Evolutionary conservation across 2,113 vertebrate genomes (phyloP).

Genomic region (Platanista minor): DNA sequence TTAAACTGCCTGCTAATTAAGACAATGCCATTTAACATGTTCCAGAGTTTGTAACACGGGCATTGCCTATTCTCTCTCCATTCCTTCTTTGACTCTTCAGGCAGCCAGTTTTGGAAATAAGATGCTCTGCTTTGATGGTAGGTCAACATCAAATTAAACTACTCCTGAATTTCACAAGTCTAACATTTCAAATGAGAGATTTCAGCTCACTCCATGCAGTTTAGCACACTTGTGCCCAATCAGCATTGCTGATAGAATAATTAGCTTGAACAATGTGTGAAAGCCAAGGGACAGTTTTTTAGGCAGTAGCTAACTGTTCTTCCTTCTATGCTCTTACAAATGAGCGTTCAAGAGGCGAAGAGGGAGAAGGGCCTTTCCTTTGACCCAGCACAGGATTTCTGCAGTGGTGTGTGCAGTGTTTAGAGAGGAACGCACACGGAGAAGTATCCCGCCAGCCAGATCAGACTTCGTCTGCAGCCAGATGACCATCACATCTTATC

Average conservation of each 20-base stretch:
- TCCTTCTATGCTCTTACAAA: background rate
- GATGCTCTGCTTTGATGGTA: background rate
- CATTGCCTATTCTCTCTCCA: background rate
- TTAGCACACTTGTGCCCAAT: background rate
- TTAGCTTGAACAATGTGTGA: slow-evolving; percentile 18
- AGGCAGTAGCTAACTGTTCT: background rate
- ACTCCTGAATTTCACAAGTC: slow-evolving; percentile 46
- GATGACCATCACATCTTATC: background rate
- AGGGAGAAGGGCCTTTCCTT: background rate
- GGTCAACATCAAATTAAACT: slow-evolving; percentile 39
- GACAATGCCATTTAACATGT: background rate
- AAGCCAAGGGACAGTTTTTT: background rate
- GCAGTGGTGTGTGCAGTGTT: fast-evolving
- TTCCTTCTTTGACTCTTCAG: background rate
- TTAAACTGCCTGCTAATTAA: background rate
- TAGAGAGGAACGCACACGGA: background rate
- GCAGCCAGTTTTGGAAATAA: slow-evolving; percentile 26
- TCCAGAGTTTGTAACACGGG: background rate
- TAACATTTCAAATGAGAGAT: slow-evolving; percentile 50
- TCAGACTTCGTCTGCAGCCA: background rate
- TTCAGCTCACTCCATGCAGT: slow-evolving; percentile 40
- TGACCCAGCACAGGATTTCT: background rate
- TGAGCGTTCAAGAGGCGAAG: background rate
- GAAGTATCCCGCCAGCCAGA: background rate
- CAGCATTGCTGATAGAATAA: slow-evolving; percentile 48